phyloP scores from a whole-genome alignment of 2,888 invertebrate species.

The Pristionchus entomophagus region DNA sequence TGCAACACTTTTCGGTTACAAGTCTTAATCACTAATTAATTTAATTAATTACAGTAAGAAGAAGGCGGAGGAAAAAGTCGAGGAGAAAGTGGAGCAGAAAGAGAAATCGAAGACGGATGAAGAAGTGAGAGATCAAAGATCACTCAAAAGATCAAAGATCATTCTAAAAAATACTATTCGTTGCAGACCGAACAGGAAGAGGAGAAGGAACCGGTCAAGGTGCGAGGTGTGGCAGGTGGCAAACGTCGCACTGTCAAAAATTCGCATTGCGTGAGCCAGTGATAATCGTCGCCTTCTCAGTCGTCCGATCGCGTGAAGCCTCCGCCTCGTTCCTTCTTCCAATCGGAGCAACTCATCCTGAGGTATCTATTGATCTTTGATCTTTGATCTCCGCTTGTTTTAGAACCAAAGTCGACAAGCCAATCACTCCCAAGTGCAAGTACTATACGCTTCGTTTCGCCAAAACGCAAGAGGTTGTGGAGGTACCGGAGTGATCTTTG shows the following conservation, averaged over 20 bases:
- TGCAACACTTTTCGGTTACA: no score
- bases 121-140: constrained; percentile 26
- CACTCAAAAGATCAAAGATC: not conserved
- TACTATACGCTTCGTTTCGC: not conserved
- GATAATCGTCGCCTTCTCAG: not conserved
- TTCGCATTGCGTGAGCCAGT: not conserved
- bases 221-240: not conserved
- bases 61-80: not conserved
- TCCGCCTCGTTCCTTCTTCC: not conserved
- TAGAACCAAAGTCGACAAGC: not conserved
- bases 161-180: not conserved
- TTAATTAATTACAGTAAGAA: no score
- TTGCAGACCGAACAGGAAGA: not conserved
- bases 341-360: not conserved
- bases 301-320: not conserved
- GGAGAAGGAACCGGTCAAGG: not conserved
- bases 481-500: not conserved
- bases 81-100: not conserved
- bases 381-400: not conserved
- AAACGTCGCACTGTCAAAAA: constrained; percentile 22
- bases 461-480: not conserved
- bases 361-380: constrained; percentile 11
- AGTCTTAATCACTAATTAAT: no score
- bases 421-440: not conserved
- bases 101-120: constrained; percentile 3